Percentiles rank a stretch among this genome's conserved stretches.
Evolutionary conservation across 2,113 vertebrate species (phyloP).

Genomic region (Protomyctophum bolini): DNA sequence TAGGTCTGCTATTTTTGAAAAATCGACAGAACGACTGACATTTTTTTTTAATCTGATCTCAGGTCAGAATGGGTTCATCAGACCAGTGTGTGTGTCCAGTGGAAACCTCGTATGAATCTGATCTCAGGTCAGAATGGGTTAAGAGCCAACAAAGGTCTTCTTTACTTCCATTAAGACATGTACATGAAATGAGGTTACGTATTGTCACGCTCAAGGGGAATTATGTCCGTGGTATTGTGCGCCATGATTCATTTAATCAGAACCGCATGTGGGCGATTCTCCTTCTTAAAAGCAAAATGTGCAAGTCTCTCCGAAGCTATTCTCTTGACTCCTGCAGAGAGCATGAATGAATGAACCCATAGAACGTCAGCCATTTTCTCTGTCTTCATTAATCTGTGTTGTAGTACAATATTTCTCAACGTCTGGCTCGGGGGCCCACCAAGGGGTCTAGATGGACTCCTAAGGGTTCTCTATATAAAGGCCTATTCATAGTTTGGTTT

Average conservation of each 20-base stretch:
- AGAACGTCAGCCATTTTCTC: constrained; percentile 17
- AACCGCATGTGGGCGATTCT: background rate
- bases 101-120: too few relatives aligned
- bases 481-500: too few relatives aligned
- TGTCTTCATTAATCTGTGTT: background rate
- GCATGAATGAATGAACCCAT: constrained; percentile 17
- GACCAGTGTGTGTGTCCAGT: too few relatives aligned
- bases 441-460: too few relatives aligned
- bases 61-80: too few relatives aligned
- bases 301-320: background rate
- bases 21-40: too few relatives aligned
- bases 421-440: too few relatives aligned
- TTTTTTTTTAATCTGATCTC: too few relatives aligned
- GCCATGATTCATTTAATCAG: constrained; percentile 15
- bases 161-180: background rate
- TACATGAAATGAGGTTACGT: constrained; percentile 8
- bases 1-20: too few relatives aligned
- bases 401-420: too few relatives aligned
- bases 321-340: constrained; percentile 7
- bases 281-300: constrained; percentile 9
- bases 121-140: too few relatives aligned
- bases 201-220: background rate
- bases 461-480: too few relatives aligned
- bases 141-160: background rate
- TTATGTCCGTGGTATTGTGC: constrained; percentile 4